Conservation (phyloP, 2,888 invertebrate species). For the Leptogaster cylindrica region DNA sequence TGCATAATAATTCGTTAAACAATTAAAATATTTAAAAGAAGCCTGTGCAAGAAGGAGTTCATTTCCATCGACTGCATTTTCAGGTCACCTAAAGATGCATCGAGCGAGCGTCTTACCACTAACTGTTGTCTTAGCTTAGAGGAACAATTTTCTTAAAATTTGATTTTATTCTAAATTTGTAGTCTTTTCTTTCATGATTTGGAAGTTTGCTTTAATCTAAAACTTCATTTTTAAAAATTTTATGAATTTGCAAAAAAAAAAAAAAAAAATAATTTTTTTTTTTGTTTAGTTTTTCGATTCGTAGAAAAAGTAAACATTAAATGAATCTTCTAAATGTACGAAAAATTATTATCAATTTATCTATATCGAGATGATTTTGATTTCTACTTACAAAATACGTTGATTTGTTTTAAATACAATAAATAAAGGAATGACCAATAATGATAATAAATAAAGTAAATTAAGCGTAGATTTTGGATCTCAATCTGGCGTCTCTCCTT, state of each 20-base stretch:
- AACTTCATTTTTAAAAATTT: background rate
- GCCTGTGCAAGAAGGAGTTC: too few species aligned
- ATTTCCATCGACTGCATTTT: too few species aligned
- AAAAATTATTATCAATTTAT: background rate
- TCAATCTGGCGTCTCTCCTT: background rate
- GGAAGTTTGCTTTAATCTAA: background rate
- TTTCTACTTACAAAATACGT: too few species aligned
- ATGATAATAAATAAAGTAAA: background rate
- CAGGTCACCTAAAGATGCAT: too few species aligned
- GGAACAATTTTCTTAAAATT: conserved; percentile 19
- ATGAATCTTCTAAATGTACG: background rate
- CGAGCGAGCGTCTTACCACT: background rate
- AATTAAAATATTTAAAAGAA: background rate
- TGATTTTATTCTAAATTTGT: conserved; percentile 1
- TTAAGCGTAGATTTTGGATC: background rate
- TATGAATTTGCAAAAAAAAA: too few species aligned
- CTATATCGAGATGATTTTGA: too few species aligned
- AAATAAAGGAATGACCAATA: conserved; percentile 16
- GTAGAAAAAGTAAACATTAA: too few species aligned
- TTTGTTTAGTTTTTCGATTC: too few species aligned
- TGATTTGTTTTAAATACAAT: conserved; percentile 28
- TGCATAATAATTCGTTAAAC: background rate
- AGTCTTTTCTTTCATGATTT: conserved; percentile 11
- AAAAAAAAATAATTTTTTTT: too few species aligned
- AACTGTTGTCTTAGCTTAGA: background rate